Base-by-base conservation (phyloP, 2,888 invertebrate species). In the Lithodes maja region DNA sequence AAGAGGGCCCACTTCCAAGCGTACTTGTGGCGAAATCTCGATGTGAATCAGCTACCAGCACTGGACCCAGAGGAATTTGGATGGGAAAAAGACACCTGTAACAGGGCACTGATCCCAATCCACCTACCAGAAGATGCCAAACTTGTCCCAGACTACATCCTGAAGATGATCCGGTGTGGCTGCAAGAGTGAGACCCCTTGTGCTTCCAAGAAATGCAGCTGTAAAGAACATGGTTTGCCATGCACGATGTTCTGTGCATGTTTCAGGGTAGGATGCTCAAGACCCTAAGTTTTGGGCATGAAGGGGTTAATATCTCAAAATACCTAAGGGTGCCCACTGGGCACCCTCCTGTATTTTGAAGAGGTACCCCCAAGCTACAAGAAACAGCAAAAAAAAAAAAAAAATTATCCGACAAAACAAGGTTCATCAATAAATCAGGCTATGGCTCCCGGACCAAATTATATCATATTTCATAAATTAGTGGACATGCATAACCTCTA, bases 41-140 rank as follows among this genome's bases (percentile, higher is more conserved):
- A 17, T 75, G 15, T 17, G 15, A 17, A 75, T 75, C 68, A 68
- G 68, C 75, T 17, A n/a, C 75, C 75, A 75, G n/a, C 75, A 75
- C 75, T 75, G n/a, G 33, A 9, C 75, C 75, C 75, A 75, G 75
- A 75, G 33, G 75, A 75, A 12, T 75, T 17, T 75, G 12, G 75
- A 17, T n/a, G 0, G 75, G 17, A 17, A 75, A 75, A 75, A 75
- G 75, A 17, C 75, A 75, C 75, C 7, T 68, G 68, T 33, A 68
- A 68, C 15, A 68, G 68, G 68, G 68, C 68, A 68, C 68, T 68
- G 68, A 68, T 68, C 68, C 68, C 15, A 68, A 68, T 68, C 68
- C 68, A 68, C 68, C 68, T 68, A 68, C 68, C 68, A 68, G 68
- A 68, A 68, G 68, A 68, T 68, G 68, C 68, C 68, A 68, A 68